A percentile compares a stretch with the other conserved stretches of the same genome.
Conservation (phyloP, 2,797 vertebrate genomes). For the Tapera naevia region DNA sequence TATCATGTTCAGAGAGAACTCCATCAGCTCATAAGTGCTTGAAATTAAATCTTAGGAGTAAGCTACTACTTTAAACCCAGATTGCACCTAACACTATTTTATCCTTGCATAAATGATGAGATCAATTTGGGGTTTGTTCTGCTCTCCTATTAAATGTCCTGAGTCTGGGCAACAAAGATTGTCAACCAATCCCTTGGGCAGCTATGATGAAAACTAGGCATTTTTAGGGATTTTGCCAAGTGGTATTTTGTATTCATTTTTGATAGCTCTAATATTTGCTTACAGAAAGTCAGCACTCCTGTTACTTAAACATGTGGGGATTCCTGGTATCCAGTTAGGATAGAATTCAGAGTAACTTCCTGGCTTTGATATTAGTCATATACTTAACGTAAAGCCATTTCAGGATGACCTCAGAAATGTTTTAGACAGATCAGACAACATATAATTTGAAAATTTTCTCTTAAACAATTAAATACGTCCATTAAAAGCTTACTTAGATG, state of each 20-base stretch:
- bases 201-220: neutral
- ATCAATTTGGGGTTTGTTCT: neutral
- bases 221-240: neutral
- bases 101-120: neutral
- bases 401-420: neutral
- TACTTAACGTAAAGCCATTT: neutral
- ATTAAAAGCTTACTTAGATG: neutral
- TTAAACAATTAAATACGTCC: neutral
- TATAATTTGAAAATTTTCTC: neutral
- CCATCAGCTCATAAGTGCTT: accelerated
- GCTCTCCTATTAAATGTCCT: neutral
- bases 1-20: neutral
- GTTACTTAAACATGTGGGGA: neutral
- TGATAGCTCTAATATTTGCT: neutral
- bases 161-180: neutral
- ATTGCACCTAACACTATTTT: neutral
- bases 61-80: neutral
- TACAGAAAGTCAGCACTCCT: neutral
- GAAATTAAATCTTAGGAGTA: neutral
- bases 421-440: neutral
- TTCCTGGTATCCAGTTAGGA: neutral
- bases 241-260: neutral
- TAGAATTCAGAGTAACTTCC: neutral
- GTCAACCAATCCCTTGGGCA: neutral
- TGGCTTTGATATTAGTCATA: neutral